Evolutionary conservation across 30 jellyfish, hydroid and myxozoan species (phyloP).

Genomic region (Clytia hemisphaerica): DNA sequence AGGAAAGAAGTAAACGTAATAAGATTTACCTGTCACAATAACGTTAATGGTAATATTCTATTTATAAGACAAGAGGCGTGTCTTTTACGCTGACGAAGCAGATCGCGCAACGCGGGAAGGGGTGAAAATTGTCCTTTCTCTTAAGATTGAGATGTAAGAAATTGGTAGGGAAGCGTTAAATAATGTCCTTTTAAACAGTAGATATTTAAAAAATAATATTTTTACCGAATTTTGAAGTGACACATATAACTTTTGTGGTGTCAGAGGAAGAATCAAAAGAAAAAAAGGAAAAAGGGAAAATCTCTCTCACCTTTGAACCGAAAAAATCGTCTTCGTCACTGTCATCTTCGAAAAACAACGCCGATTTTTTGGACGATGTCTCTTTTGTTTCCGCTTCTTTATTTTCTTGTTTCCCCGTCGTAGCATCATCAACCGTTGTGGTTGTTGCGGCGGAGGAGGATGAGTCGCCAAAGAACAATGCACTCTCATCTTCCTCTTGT

Average conservation of each 20-base stretch:
- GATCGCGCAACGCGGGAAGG: no score
- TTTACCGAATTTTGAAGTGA: no score
- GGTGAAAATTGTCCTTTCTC: no score
- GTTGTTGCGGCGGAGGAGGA: neutral
- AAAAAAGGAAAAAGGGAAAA: neutral
- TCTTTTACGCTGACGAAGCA: no score
- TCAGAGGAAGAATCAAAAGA: neutral
- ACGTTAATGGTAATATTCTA: no score
- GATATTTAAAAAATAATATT: no score
- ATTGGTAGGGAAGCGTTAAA: no score
- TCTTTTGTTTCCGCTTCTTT: neutral
- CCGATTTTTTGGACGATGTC: neutral
- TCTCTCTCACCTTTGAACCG: neutral
- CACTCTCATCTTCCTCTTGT: neutral
- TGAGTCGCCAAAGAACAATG: no score
- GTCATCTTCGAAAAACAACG: neutral
- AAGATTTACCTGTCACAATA: no score
- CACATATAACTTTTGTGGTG: neutral
- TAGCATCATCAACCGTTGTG: neutral
- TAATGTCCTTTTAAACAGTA: no score
- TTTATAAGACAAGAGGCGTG: no score
- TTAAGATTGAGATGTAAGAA: no score
- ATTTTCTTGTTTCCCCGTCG: neutral
- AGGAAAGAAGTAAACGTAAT: neutral
- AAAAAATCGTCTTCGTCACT: slow-evolving; percentile 12